Percentiles rank a stretch among this genome's conserved stretches.
These are phyloP conservation scores for Myotis yumanensis DNA, from an alignment of 2,113 vertebrate species.

Conservation along the genomic window DNA sequence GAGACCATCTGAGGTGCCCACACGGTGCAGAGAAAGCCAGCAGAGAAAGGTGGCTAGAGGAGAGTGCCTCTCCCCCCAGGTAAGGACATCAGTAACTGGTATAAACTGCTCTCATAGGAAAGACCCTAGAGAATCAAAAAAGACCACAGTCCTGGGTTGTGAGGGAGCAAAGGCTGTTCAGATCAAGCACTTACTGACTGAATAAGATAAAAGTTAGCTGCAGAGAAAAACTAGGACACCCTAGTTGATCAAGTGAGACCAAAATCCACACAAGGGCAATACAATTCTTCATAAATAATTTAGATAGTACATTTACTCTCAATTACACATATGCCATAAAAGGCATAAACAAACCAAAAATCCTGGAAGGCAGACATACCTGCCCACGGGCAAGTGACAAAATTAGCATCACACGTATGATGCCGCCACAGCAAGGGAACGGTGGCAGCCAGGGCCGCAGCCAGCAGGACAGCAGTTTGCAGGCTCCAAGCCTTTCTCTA, in stretches of 20 bases:
- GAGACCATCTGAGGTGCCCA: not conserved
- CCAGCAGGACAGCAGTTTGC: not conserved
- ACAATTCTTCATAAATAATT: not conserved
- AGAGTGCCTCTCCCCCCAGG: not conserved
- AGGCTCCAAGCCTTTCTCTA: not conserved
- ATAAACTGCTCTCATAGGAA: not conserved
- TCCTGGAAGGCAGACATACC: not conserved
- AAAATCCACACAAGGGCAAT: not conserved
- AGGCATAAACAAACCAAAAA: constrained; percentile 6
- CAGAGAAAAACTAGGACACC: not conserved
- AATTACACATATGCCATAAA: not conserved
- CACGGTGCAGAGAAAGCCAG: not conserved
- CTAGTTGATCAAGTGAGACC: not conserved
- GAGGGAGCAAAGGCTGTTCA: not conserved
- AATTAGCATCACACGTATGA: not conserved
- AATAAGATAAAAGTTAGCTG: not conserved
- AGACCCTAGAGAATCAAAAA: not conserved
- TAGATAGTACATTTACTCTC: not conserved
- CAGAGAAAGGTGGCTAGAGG: not conserved
- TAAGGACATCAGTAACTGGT: not conserved
- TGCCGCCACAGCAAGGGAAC: not conserved
- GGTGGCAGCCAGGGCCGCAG: not conserved
- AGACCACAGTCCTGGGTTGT: not conserved
- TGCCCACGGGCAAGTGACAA: not conserved
- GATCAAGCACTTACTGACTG: not conserved